Conservation (phyloP, 2,113 vertebrate genomes). For the Orycteropus afer region DNA sequence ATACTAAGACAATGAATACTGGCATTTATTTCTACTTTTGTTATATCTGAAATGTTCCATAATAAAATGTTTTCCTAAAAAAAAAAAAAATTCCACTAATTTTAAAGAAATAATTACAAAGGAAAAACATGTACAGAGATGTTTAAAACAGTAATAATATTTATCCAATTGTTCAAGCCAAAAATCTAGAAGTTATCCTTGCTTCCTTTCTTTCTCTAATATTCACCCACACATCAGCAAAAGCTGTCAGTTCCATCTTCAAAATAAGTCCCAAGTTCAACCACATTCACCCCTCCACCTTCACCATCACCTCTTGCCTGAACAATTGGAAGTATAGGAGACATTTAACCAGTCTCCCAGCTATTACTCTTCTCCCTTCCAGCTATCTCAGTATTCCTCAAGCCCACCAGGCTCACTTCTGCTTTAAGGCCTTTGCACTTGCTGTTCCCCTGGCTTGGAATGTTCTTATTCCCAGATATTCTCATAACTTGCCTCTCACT, state of each 20-base stretch:
- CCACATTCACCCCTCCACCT: not conserved
- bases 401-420: not conserved
- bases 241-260: not conserved
- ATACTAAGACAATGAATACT: not conserved
- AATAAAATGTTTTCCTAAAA: conserved; percentile 38
- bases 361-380: not conserved
- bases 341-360: not conserved
- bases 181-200: no score
- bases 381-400: not conserved
- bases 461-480: not conserved
- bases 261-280: not conserved
- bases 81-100: not conserved
- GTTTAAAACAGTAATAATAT: conserved; percentile 22
- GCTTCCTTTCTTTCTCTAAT: not conserved
- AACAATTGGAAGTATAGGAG: not conserved
- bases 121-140: not conserved
- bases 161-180: not conserved
- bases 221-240: not conserved
- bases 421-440: not conserved
- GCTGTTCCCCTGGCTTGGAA: not conserved
- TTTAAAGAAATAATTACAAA: conserved; percentile 55
- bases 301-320: not conserved
- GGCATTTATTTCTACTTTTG: conserved; percentile 20
- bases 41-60: conserved; percentile 22
- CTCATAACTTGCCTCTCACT: not conserved